phyloP scores from a whole-genome alignment of 2,797 vertebrate species.

The Anabacerthia variegaticeps region DNA sequence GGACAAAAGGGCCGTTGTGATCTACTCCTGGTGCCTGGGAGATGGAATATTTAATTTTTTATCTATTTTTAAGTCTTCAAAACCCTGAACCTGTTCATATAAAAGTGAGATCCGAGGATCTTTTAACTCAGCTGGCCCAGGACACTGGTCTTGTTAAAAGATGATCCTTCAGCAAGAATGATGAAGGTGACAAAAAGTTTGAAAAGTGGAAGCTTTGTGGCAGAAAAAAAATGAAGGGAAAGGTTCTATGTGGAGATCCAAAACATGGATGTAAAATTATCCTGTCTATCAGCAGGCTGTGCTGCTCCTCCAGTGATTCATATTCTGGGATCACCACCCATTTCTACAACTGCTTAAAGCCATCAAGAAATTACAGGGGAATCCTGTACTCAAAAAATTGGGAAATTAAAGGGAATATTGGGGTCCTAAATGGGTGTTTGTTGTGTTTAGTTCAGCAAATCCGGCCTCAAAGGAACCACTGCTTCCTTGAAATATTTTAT shows the following conservation, averaged over 20 bases:
- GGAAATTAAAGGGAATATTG: not conserved
- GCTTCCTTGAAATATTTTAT: not conserved
- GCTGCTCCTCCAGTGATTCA: not conserved
- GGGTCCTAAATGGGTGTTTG: not conserved
- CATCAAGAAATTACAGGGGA: not conserved
- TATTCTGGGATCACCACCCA: not conserved
- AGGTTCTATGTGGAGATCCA: not conserved
- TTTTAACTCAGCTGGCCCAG: not conserved
- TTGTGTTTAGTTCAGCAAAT: not conserved
- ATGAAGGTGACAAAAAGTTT: not conserved
- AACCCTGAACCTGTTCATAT: not conserved
- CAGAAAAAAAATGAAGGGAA: not conserved
- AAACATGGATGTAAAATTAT: not conserved
- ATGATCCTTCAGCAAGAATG: not conserved
- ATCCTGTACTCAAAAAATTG: not conserved
- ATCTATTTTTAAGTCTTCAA: not conserved
- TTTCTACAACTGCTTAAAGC: not conserved
- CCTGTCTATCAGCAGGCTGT: not conserved
- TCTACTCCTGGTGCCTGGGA: not conserved
- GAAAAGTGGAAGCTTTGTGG: not conserved
- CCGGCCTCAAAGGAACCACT: not conserved
- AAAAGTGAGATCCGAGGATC: not conserved
- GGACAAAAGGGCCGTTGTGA: not conserved
- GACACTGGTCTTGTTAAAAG: slow-evolving; percentile 6
- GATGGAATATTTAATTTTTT: not conserved